A percentile compares a stretch with the other conserved stretches of the same genome.
phyloP scores from a whole-genome alignment of 2,113 vertebrate species.

The Penelope pileata region DNA sequence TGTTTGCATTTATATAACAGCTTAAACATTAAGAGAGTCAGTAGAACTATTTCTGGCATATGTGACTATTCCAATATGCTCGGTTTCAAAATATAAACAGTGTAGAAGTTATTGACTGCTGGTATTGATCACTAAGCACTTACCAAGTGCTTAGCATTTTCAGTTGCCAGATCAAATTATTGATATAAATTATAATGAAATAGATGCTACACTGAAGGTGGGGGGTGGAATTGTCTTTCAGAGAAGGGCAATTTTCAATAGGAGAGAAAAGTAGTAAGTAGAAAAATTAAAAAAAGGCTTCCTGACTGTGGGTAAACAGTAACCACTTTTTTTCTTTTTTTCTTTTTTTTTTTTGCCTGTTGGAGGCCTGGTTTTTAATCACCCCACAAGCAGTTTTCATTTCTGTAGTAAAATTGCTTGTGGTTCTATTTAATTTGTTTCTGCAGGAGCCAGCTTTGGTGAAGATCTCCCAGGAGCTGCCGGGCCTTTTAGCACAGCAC shows the following conservation, averaged over 20 bases:
- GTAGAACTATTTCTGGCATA: background rate
- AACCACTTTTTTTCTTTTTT: slow-evolving; percentile 75
- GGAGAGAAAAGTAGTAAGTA: slow-evolving; percentile 52
- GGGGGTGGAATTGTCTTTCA: background rate
- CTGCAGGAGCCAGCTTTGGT: slow-evolving; percentile 86
- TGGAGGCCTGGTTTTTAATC: slow-evolving; percentile 86
- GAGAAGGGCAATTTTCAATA: slow-evolving; percentile 12
- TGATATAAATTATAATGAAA: slow-evolving; percentile 45
- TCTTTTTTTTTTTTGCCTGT: slow-evolving; percentile 69
- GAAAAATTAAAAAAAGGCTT: slow-evolving; percentile 79
- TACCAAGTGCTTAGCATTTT: slow-evolving; percentile 59
- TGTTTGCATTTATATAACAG: background rate
- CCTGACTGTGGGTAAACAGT: slow-evolving; percentile 86
- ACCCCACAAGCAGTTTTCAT: slow-evolving; percentile 87
- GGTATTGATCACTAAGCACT: slow-evolving; percentile 48
- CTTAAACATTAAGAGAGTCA: background rate
- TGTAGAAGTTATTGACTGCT: slow-evolving; percentile 30
- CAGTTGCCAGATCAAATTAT: slow-evolving; percentile 52
- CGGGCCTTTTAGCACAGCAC: slow-evolving; percentile 86
- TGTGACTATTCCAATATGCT: slow-evolving; percentile 20
- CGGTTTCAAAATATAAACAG: slow-evolving; percentile 13
- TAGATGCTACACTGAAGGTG: background rate
- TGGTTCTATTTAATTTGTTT: slow-evolving; percentile 84
- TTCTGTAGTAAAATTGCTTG: slow-evolving; percentile 87
- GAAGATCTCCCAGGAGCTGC: slow-evolving; percentile 89